phyloP scores from a whole-genome alignment of 2,888 invertebrate species.

The Lacanobia wlatinum region DNA sequence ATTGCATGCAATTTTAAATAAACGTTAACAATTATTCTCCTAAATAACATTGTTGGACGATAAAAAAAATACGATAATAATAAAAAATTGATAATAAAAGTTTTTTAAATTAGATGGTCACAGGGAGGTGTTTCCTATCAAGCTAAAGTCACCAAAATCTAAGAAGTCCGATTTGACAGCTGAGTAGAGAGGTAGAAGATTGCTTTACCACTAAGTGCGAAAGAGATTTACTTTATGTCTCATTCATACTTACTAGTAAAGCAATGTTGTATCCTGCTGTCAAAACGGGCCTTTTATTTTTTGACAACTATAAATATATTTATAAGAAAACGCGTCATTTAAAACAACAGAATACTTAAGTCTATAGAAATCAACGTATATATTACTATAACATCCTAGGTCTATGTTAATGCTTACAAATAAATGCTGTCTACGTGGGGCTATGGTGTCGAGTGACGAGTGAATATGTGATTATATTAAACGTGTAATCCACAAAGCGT shows the following conservation, averaged over 20 bases:
- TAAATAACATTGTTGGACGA: conserved; percentile 86
- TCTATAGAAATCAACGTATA: conserved; percentile 90
- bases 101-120: conserved; percentile 62
- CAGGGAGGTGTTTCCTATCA: conserved; percentile 62
- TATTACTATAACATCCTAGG: conserved; percentile 89
- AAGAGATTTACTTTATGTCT: too few relatives aligned
- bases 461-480: conserved; percentile 26
- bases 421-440: conserved; percentile 88
- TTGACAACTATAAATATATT: too few relatives aligned
- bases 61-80: conserved; percentile 66
- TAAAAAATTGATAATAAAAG: conserved; percentile 67
- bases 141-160: too few relatives aligned
- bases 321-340: conserved; percentile 78
- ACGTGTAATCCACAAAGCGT: conserved; percentile 43
- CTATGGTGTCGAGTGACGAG: conserved; percentile 66
- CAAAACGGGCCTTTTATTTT: too few relatives aligned
- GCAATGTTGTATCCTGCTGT: too few relatives aligned
- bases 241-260: too few relatives aligned
- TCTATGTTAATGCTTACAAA: conserved; percentile 88
- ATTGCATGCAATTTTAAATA: conserved; percentile 87
- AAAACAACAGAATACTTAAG: conserved; percentile 86
- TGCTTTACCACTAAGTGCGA: too few relatives aligned
- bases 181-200: too few relatives aligned
- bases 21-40: conserved; percentile 83
- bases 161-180: too few relatives aligned